Evolutionary conservation across 2,113 vertebrate genomes (phyloP), one percentile per base, ranked within the genome.

Genomic region (Oryzias melastigma): DNA sequence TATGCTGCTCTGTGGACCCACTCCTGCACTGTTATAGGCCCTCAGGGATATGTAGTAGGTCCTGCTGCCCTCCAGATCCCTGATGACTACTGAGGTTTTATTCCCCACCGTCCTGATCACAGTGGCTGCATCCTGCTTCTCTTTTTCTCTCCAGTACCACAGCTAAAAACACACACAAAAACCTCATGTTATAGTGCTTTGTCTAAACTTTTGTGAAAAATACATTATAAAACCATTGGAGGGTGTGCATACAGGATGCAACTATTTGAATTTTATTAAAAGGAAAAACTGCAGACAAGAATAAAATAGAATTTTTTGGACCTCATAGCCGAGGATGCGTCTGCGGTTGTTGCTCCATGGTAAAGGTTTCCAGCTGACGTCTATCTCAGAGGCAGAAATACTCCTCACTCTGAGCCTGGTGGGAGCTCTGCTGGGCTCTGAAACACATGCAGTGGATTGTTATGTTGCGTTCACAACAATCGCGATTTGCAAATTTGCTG

Each of bases 261-360:
- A 12, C 10, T 12, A 35, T 35, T 35, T 10, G 35, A 35, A 3
- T 35, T 35, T 10, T 35, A 12, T 35, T 12, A 6, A 12, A 35
- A 35, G 8, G 10, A 12, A 35, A 3, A 35, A 12, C 1, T 8
- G 35, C 12, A 12, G 10, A 35, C 35, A 12, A 35, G 35, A 7
- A 27, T 27, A 27, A 27, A 27, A 27, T 27, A 5, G 8, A 35
- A 12, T 35, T 35, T 10, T 10, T 12, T 35, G 35, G 88, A 98
- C 96, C 95, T 98, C 95, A 1, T 98, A 98, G 47, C 96, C 96
- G 77, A 96, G 93, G 49, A 98, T 93, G 49, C 94, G 93, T 82
- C 95, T 95, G 86, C 91, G 94, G 51, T 90, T 94, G 78, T 93
- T 95, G 71, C 74, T 93, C 73, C 94, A 94, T 69, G 87, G 83